Conservation (phyloP, 35 echinoderm and acorn worm species). For the Apostichopus parvimensis region DNA sequence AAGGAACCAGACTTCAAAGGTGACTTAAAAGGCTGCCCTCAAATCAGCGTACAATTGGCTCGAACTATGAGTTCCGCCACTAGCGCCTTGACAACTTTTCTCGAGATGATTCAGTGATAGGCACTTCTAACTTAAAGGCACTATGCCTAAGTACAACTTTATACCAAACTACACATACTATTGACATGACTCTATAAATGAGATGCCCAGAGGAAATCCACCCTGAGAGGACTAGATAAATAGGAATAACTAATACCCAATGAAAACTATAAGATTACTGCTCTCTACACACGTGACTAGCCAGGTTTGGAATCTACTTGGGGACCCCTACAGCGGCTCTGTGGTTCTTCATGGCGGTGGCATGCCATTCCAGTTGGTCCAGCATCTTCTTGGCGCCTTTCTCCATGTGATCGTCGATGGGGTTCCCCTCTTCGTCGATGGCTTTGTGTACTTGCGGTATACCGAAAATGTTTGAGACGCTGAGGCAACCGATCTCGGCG, state of each 20-base stretch:
- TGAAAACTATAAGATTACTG: background rate
- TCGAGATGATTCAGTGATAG: no score
- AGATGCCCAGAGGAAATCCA: background rate
- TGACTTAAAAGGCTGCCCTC: no score
- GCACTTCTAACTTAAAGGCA: no score
- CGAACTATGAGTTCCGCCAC: no score
- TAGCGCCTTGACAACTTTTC: no score
- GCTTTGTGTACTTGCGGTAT: slow-evolving; percentile 62
- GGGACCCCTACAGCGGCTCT: slow-evolving; percentile 64
- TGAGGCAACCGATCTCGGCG: slow-evolving; percentile 86
- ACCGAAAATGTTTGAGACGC: slow-evolving; percentile 97
- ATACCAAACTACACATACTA: no score
- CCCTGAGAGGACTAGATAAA: background rate
- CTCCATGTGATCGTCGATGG: slow-evolving; percentile 83
- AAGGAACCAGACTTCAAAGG: no score
- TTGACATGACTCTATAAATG: no score
- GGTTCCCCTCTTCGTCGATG: slow-evolving; percentile 56
- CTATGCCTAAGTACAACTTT: no score
- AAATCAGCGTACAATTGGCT: no score
- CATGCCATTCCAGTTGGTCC: slow-evolving; percentile 88
- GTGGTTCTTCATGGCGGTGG: slow-evolving; percentile 86
- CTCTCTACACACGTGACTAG: background rate
- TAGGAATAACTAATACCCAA: background rate
- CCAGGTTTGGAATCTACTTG: background rate
- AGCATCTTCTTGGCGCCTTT: slow-evolving; percentile 70